phyloP scores from a whole-genome alignment of 1,140 invertebrate species.

The Leptinotarsa defecta region DNA sequence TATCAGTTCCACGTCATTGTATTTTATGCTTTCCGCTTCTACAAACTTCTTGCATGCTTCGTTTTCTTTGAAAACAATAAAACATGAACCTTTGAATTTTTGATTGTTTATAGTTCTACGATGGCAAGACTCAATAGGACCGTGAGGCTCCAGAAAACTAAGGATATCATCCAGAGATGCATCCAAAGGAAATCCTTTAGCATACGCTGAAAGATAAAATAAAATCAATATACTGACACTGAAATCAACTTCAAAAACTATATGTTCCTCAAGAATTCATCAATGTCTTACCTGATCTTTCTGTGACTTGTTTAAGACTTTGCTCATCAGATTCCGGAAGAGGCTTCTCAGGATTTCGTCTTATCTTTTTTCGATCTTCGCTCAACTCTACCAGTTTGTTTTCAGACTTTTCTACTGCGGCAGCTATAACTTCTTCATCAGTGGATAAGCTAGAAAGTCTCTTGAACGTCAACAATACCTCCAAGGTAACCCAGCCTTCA shows the following conservation, averaged over 20 bases:
- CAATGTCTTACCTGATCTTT: constrained; percentile 62
- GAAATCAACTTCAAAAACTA: too few species aligned
- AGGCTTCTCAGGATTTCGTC: constrained; percentile 75
- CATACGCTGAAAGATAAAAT: constrained; percentile 66
- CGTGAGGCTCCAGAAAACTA: constrained; percentile 73
- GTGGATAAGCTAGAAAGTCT: constrained; percentile 75
- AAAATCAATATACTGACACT: constrained; percentile 6
- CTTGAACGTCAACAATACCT: constrained; percentile 87
- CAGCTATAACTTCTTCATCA: constrained; percentile 72
- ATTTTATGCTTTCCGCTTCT: constrained; percentile 69
- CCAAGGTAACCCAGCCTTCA: constrained; percentile 88
- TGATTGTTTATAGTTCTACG: constrained; percentile 71
- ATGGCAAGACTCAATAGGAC: constrained; percentile 76
- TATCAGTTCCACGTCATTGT: constrained; percentile 71
- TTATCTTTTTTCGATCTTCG: constrained; percentile 81
- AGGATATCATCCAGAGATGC: constrained; percentile 73
- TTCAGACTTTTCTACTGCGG: constrained; percentile 77
- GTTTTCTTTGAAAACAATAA: constrained; percentile 78
- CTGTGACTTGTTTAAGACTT: constrained; percentile 75
- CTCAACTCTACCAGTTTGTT: constrained; percentile 76
- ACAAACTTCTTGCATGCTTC: constrained; percentile 73
- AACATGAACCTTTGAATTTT: constrained; percentile 88
- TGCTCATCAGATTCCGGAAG: constrained; percentile 86
- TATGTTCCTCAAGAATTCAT: background rate
- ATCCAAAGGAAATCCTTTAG: constrained; percentile 85